Base-by-base conservation (phyloP, 2,888 invertebrate genomes). In the Marasmarcha lunaedactyla region DNA sequence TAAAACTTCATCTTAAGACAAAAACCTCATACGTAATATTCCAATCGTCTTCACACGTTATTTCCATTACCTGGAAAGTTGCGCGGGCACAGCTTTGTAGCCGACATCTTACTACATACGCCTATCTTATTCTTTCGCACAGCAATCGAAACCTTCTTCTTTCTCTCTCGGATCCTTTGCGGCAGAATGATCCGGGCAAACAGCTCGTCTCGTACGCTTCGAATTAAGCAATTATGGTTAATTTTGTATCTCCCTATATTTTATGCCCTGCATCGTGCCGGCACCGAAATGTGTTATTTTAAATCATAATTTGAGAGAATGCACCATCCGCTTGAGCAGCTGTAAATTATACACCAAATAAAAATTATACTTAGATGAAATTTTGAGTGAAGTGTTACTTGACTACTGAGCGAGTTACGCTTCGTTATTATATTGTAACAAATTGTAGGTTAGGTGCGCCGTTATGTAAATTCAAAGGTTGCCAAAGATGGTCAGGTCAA, bases 181-280 rank as follows among this genome's bases (percentile, higher is more conserved):
- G 60, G 57, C 56, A 46, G 43, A 46, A 57, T 59, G 71, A 59
- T 64, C 64, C 66, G 64, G 63, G 65, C 71, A 71, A 68, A 73
- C 60, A 64, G 60, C 67, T 63, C 60, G 54, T 59, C 67, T 63
- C 60, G 54, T 59, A 60, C 64, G 66, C 64, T 79, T 71, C 63
- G 76, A 79, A 83, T 83, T 81, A 83, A 83, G 83, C 78, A 83
- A 83, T 83, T 83, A 83, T 79, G 66, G 78, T 78, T 83, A 83
- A 83, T 83, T 81, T 79, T 64, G 71, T 76, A 67, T 71, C 76
- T 71, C 69, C 72, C 70, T 66, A 60, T 71, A 71, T 69, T n/a
- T n/a, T 71, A 73, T 69, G 60, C 71, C 57, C 63, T 57, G 54
- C 63, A 70, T 65, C 70, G 76, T 67, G 68, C 57, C 64, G 68